A percentile compares a stretch with the other conserved stretches of the same genome.
phyloP scores from a whole-genome alignment of 1,140 invertebrate species.

The Drosophila teissieri region DNA sequence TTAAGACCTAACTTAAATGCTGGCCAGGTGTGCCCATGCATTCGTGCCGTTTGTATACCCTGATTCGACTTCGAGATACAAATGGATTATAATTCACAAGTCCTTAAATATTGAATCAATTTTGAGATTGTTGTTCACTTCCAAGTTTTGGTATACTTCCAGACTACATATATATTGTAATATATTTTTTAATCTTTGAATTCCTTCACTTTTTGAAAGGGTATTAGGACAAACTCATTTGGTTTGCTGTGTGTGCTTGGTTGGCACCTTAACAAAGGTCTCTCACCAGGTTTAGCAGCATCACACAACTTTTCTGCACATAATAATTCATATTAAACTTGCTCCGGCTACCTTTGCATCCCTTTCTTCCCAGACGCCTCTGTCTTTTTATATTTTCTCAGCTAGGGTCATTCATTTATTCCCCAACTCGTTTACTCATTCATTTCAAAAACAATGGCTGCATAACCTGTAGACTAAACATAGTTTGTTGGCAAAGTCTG shows the following conservation, averaged over 20 bases:
- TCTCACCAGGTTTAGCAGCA: slow-evolving; percentile 30
- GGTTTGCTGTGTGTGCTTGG: background rate
- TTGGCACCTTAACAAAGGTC: slow-evolving; percentile 25
- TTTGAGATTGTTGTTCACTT: background rate
- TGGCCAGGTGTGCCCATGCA: background rate
- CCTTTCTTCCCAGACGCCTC: background rate
- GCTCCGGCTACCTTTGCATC: slow-evolving; percentile 15
- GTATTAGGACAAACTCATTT: slow-evolving; percentile 1
- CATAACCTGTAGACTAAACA: slow-evolving; percentile 12
- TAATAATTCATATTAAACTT: slow-evolving; percentile 83
- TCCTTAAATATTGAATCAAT: background rate
- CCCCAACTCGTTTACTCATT: slow-evolving; percentile 34
- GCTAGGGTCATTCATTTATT: slow-evolving; percentile 38
- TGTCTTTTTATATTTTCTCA: slow-evolving; percentile 11
- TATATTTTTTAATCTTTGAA: background rate
- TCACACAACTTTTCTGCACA: slow-evolving; percentile 77
- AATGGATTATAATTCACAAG: background rate
- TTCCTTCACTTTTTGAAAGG: background rate
- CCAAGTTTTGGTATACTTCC: background rate
- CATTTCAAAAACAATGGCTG: slow-evolving; percentile 62
- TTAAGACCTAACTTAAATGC: slow-evolving; percentile 23
- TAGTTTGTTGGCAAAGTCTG: no score
- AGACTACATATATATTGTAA: background rate
- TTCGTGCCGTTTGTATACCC: background rate
- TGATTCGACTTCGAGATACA: background rate